Evolutionary conservation across 2,888 invertebrate genomes (phyloP).

Genomic region (Mythimna impura): DNA sequence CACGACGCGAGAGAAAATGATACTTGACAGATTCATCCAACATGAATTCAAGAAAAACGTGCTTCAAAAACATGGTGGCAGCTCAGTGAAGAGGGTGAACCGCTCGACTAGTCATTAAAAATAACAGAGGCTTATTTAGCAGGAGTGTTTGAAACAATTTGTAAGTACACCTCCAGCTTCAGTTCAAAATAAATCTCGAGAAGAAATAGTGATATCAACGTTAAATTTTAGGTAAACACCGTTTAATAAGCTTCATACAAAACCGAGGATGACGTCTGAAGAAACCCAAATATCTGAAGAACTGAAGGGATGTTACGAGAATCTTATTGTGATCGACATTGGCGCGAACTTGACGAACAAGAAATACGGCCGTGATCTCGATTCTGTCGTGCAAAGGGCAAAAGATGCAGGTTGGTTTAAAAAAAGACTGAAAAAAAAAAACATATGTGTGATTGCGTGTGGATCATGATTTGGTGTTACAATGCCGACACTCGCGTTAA

Average conservation of each 20-base stretch:
- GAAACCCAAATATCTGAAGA: conserved; percentile 87
- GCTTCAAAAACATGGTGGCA: conserved; percentile 88
- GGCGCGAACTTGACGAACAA: conserved; percentile 98
- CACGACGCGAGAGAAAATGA: background rate
- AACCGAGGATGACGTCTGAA: conserved; percentile 89
- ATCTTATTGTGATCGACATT: conserved; percentile 97
- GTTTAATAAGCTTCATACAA: conserved; percentile 86
- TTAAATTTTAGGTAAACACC: conserved; percentile 86
- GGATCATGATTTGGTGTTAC: conserved; percentile 63
- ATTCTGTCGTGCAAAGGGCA: conserved; percentile 97
- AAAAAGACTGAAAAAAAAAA: conserved; percentile 46
- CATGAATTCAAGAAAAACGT: conserved; percentile 38
- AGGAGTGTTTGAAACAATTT: conserved; percentile 90
- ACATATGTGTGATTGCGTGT: conserved; percentile 69
- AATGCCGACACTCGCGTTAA: conserved; percentile 62
- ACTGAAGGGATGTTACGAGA: conserved; percentile 96
- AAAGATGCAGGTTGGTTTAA: conserved; percentile 95
- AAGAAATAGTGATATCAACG: conserved; percentile 50
- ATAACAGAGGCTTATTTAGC: conserved; percentile 87
- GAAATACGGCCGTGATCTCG: conserved; percentile 97
- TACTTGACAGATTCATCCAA: no score
- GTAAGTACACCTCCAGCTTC: conserved; percentile 74
- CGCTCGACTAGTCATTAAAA: conserved; percentile 85
- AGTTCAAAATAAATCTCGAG: conserved; percentile 18
- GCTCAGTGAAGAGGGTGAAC: conserved; percentile 86